Percentiles rank a stretch among this genome's conserved stretches.
phyloP scores from a whole-genome alignment of 1,140 invertebrate species.

The Danaus melanippus region DNA sequence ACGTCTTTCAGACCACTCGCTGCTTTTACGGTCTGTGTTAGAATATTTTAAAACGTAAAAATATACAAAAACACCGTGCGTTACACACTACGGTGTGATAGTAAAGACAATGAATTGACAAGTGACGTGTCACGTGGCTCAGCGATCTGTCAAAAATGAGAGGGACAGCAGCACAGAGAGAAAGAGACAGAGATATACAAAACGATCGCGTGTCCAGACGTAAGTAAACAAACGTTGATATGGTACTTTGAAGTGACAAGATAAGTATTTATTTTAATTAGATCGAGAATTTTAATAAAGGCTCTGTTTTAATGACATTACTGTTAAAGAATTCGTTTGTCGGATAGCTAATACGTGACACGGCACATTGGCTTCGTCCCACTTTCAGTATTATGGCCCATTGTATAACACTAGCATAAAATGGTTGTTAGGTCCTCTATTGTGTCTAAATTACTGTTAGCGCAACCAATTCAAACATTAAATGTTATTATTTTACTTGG shows the following conservation, averaged over 20 bases:
- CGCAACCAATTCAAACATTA: too few species aligned
- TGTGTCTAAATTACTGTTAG: too few species aligned
- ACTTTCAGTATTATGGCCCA: slow-evolving; percentile 9
- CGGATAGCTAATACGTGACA: slow-evolving; percentile 28
- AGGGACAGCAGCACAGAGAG: slow-evolving; percentile 28
- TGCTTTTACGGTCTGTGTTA: slow-evolving; percentile 30
- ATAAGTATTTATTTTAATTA: slow-evolving; percentile 15
- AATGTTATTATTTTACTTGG: too few species aligned
- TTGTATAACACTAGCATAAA: background rate
- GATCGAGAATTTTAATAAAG: slow-evolving; percentile 34
- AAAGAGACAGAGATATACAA: slow-evolving; percentile 18
- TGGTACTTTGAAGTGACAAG: slow-evolving; percentile 15
- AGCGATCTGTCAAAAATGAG: slow-evolving; percentile 44
- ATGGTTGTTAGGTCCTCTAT: too few species aligned
- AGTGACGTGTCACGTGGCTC: slow-evolving; percentile 26
- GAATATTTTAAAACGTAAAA: slow-evolving; percentile 4
- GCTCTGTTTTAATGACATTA: background rate
- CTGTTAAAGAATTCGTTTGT: too few species aligned
- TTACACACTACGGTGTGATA: slow-evolving; percentile 8
- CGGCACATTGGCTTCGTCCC: slow-evolving; percentile 25
- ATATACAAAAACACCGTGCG: slow-evolving; percentile 1
- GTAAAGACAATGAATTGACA: slow-evolving; percentile 23
- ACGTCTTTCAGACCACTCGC: slow-evolving; percentile 66
- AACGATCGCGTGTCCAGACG: slow-evolving; percentile 29
- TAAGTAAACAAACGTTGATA: slow-evolving; percentile 37